Evolutionary conservation across 2,113 vertebrate genomes (phyloP).

Genomic region (Sceloporus tristichus): DNA sequence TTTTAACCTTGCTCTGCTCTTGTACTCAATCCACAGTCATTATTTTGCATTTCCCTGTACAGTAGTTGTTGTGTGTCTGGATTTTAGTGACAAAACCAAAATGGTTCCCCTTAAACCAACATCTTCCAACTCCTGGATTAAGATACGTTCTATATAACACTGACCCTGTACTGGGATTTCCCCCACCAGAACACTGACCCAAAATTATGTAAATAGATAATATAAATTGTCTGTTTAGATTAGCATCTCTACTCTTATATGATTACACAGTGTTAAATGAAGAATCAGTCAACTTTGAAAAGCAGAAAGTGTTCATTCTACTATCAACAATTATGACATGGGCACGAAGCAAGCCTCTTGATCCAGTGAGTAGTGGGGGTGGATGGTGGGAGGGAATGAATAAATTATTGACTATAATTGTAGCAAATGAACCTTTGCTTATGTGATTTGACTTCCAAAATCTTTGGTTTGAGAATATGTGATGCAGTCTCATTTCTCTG

Average conservation of each 20-base stretch:
- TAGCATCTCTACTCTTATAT: conserved; percentile 21
- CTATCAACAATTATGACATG: conserved; percentile 94
- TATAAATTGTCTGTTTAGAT: not conserved
- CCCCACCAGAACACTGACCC: not conserved
- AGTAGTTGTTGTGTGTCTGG: too few relatives aligned
- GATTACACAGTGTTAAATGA: conserved; percentile 80
- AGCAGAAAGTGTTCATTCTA: conserved; percentile 89
- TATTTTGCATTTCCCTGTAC: too few relatives aligned
- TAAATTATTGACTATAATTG: not conserved
- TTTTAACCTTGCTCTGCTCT: too few relatives aligned
- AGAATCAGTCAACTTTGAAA: conserved; percentile 77
- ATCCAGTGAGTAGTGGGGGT: conserved; percentile 81
- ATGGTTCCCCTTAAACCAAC: too few relatives aligned
- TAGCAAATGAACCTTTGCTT: not conserved
- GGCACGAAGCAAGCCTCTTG: conserved; percentile 82
- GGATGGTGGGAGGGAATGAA: not conserved
- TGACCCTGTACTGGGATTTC: not conserved
- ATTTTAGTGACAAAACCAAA: too few relatives aligned
- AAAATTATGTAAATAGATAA: conserved; percentile 22
- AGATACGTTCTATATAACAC: not conserved
- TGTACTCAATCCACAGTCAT: too few relatives aligned
- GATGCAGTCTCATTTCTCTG: not conserved
- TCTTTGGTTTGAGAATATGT: not conserved
- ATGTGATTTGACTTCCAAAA: not conserved
- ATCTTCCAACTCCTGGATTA: not conserved